Evolutionary conservation across 2,113 vertebrate genomes (phyloP).

Genomic region (Cacatua alba): DNA sequence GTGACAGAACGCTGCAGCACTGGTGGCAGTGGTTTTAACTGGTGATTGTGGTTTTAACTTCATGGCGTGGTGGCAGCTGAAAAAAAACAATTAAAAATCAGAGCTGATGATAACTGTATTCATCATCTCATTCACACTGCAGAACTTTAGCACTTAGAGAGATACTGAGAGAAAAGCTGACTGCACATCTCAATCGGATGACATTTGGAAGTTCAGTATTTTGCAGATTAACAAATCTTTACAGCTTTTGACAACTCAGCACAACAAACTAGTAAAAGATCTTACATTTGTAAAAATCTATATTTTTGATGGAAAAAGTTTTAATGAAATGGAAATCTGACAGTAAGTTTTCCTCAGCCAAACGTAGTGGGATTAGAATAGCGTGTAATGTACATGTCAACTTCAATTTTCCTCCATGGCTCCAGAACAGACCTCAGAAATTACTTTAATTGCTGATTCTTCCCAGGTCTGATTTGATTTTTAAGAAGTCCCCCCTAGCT

Average conservation of each 20-base stretch:
- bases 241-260: not conserved
- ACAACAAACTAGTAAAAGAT: not conserved
- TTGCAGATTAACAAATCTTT: not conserved
- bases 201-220: not conserved
- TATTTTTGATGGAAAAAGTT: not conserved
- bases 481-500: not conserved
- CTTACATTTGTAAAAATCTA: not conserved
- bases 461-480: not conserved
- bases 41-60: not conserved
- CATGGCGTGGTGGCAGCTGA: not conserved
- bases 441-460: not conserved
- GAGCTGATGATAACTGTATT: not conserved
- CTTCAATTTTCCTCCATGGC: not conserved
- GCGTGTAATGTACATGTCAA: not conserved
- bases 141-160: not conserved
- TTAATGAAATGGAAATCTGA: not conserved
- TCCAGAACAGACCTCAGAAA: not conserved
- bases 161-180: not conserved
- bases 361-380: not conserved
- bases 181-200: not conserved
- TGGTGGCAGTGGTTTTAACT: not conserved
- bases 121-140: not conserved
- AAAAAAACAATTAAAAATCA: not conserved
- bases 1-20: not conserved
- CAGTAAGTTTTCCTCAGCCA: not conserved